A percentile compares a stretch with the other conserved stretches of the same genome.
Conservation (phyloP, 2,888 invertebrate genomes). For the Laspeyria flexula region DNA sequence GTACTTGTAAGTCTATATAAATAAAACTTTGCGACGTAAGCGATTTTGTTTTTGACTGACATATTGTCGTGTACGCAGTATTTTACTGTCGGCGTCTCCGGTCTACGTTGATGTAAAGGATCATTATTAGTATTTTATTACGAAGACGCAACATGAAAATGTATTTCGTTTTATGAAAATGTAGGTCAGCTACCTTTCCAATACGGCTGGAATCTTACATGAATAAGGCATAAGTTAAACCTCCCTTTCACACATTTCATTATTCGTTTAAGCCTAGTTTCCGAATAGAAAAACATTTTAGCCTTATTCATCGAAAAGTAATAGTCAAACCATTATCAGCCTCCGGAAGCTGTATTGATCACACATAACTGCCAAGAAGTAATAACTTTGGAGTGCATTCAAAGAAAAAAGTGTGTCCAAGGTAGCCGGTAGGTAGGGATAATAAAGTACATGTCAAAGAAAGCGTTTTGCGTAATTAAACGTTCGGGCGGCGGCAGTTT, state of each 20-base stretch:
- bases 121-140: slow-evolving; percentile 47
- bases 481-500: slow-evolving; percentile 78
- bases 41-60: slow-evolving; percentile 27
- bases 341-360: no score
- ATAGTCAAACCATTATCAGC: not conserved
- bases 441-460: slow-evolving; percentile 58
- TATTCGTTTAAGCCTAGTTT: not conserved
- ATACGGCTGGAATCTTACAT: slow-evolving; percentile 28
- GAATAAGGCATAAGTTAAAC: slow-evolving; percentile 5
- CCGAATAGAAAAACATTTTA: not conserved
- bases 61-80: slow-evolving; percentile 38
- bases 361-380: no score
- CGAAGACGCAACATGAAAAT: slow-evolving; percentile 31
- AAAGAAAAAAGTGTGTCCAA: not conserved
- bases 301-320: not conserved
- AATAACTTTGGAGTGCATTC: no score
- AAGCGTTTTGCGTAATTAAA: slow-evolving; percentile 80
- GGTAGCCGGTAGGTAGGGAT: slow-evolving; percentile 22
- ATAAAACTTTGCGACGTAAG: no score
- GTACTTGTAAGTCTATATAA: no score
- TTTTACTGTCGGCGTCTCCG: slow-evolving; percentile 41
- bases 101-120: slow-evolving; percentile 41
- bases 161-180: slow-evolving; percentile 37
- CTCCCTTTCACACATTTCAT: not conserved
- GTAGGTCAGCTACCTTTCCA: slow-evolving; percentile 33